A percentile compares a stretch with the other conserved stretches of the same genome.
Conservation (phyloP, 2,113 vertebrate genomes). For the Rhineura floridana region DNA sequence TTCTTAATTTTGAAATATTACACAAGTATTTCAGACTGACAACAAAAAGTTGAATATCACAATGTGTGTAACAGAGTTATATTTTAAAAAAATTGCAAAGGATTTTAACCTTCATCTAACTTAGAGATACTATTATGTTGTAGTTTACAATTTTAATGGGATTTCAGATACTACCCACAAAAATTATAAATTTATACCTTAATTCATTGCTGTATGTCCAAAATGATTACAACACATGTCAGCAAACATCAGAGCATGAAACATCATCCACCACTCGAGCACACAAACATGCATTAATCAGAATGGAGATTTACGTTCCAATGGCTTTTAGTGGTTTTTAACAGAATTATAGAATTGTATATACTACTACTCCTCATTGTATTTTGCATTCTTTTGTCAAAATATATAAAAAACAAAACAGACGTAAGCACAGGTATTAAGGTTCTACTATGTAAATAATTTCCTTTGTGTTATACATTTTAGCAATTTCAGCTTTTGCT, state of each 20-base stretch:
- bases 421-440: neutral
- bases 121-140: neutral
- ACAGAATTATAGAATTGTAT: constrained; percentile 1
- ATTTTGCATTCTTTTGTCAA: neutral
- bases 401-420: neutral
- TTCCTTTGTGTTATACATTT: neutral
- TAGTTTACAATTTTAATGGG: neutral
- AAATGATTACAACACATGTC: constrained; percentile 22
- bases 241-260: constrained; percentile 24
- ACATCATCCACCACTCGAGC: neutral
- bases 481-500: neutral
- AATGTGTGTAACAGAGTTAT: neutral
- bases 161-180: neutral
- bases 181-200: neutral
- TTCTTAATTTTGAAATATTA: constrained; percentile 9
- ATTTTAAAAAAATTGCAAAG: neutral
- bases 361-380: neutral
- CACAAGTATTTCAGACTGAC: neutral
- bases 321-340: constrained; percentile 1
- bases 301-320: constrained; percentile 9
- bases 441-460: neutral
- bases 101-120: neutral
- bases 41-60: neutral
- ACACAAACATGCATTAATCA: constrained; percentile 22
- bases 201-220: constrained; percentile 29